Evolutionary conservation across 2,113 vertebrate species (phyloP).

Genomic region (Strigops habroptila): DNA sequence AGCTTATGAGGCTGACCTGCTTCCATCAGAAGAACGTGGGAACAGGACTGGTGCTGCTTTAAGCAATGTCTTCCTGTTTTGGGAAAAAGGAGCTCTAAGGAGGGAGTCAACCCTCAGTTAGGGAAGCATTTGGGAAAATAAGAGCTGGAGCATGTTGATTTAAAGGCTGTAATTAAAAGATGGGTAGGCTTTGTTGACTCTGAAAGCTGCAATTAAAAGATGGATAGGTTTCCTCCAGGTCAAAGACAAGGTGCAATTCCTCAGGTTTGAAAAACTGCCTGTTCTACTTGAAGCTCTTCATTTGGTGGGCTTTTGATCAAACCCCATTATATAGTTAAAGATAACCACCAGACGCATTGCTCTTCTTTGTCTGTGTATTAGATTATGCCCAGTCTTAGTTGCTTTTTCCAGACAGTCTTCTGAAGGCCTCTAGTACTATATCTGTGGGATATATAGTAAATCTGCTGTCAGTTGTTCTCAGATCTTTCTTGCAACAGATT

Average conservation of each 20-base stretch:
- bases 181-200: neutral
- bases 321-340: fast-evolving
- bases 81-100: neutral
- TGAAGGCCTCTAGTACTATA: neutral
- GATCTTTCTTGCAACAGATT: neutral
- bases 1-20: fast-evolving
- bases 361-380: neutral
- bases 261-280: neutral
- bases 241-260: neutral
- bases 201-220: no score
- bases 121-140: neutral
- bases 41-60: fast-evolving
- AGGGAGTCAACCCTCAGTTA: neutral
- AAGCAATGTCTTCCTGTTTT: neutral
- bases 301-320: neutral
- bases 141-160: neutral
- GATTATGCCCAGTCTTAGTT: neutral
- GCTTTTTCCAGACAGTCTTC: neutral
- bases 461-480: neutral
- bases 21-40: fast-evolving
- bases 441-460: neutral
- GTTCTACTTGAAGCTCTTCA: neutral
- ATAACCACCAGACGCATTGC: fast-evolving
- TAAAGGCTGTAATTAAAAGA: neutral
- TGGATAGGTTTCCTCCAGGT: neutral